Evolutionary conservation across 2,113 vertebrate species (phyloP).

Genomic region (Toxotes jaculatrix): DNA sequence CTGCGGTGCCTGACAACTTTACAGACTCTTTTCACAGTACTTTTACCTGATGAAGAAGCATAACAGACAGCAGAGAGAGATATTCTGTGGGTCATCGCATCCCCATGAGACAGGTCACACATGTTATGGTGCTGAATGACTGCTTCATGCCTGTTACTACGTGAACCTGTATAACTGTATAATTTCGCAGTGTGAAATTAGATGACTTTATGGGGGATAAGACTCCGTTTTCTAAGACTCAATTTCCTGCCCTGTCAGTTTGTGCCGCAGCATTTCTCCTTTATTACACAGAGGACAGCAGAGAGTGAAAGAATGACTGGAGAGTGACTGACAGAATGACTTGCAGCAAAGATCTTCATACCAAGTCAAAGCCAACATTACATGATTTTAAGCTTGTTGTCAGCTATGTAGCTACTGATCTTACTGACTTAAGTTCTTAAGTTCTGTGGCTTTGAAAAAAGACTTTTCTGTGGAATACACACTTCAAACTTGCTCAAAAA

Average conservation of each 20-base stretch:
- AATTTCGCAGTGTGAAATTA: slow-evolving; percentile 43
- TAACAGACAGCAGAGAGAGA: not conserved
- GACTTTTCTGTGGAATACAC: not conserved
- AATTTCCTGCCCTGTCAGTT: slow-evolving; percentile 43
- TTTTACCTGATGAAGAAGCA: not conserved
- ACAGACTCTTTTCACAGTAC: not conserved
- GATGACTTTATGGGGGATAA: not conserved
- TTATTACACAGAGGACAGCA: not conserved
- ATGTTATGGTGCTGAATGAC: slow-evolving; percentile 23
- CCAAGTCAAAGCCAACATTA: slow-evolving; percentile 15
- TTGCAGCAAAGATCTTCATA: slow-evolving; percentile 18
- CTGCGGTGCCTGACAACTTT: not conserved
- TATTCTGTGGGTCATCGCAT: not conserved
- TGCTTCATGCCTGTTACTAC: slow-evolving; percentile 27
- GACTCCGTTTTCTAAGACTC: not conserved
- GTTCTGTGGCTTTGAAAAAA: not conserved
- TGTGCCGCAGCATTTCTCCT: slow-evolving; percentile 10
- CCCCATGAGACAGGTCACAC: slow-evolving; percentile 45
- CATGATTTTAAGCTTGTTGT: slow-evolving; percentile 3
- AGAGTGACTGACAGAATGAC: slow-evolving; percentile 16
- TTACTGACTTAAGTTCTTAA: not conserved
- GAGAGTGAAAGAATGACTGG: slow-evolving; percentile 1
- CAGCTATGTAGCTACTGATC: not conserved
- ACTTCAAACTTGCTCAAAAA: not conserved
- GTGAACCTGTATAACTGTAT: slow-evolving; percentile 17